phyloP scores from a whole-genome alignment of 2,888 invertebrate genomes.

The Nycteola revayana region DNA sequence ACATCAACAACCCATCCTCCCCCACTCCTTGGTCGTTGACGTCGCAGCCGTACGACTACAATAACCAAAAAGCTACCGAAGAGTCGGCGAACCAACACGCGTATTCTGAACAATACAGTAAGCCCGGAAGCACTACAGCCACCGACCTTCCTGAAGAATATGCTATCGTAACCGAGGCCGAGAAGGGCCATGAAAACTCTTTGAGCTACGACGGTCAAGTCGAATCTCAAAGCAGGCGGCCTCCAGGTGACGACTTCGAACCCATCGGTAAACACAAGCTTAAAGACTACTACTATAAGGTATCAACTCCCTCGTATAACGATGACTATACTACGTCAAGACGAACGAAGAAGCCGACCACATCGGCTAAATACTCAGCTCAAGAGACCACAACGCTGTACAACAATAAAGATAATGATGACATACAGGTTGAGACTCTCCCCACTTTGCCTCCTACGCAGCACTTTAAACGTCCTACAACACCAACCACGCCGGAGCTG shows the following conservation, averaged over 20 bases:
- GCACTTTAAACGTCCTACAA: constrained; percentile 69
- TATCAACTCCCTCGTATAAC: constrained; percentile 65
- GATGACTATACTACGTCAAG: constrained; percentile 55
- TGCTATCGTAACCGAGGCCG: constrained; percentile 68
- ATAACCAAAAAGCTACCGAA: constrained; percentile 48
- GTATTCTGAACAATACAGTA: constrained; percentile 42
- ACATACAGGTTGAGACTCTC: constrained; percentile 53
- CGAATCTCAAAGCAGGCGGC: constrained; percentile 74
- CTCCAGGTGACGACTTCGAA: constrained; percentile 71
- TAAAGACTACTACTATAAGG: constrained; percentile 74
- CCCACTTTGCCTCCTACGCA: constrained; percentile 73
- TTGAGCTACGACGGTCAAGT: constrained; percentile 64
- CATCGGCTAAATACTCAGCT: constrained; percentile 40
- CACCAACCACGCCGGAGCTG: constrained; percentile 33
- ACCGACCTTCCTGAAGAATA: constrained; percentile 65
- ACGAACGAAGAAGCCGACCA: constrained; percentile 67
- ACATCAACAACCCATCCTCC: constrained; percentile 56
- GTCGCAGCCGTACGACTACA: constrained; percentile 50
- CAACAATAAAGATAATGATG: constrained; percentile 39
- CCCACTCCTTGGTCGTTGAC: constrained; percentile 60
- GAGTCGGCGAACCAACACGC: constrained; percentile 50
- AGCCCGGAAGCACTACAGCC: constrained; percentile 50
- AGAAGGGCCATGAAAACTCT: constrained; percentile 67
- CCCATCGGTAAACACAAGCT: constrained; percentile 70
- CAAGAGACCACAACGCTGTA: constrained; percentile 49